These are phyloP conservation scores for Drosophila sp. DNA, from an alignment of 1,140 invertebrate species.

Conservation along the genomic window DNA sequence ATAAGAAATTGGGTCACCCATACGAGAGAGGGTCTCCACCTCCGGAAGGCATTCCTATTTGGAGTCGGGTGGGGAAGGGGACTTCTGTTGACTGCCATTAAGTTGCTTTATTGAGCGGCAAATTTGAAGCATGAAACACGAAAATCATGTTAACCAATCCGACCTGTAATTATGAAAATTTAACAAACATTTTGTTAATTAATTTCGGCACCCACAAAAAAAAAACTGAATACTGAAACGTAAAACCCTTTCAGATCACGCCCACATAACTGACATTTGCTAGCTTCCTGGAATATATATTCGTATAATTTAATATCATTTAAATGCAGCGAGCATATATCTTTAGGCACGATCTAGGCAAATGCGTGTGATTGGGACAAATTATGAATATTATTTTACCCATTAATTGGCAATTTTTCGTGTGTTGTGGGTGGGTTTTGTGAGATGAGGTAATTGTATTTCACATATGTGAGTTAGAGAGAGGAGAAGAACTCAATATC, in stretches of 20 bases:
- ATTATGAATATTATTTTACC: conserved; percentile 44
- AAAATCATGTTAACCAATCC: conserved; percentile 50
- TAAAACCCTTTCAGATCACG: conserved; percentile 50
- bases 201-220: conserved; percentile 57
- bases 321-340: conserved; percentile 52
- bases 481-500: conserved; percentile 17
- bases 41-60: conserved; percentile 40
- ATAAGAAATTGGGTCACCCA: neutral
- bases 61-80: neutral
- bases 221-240: neutral
- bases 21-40: neutral
- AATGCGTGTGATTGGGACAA: conserved; percentile 52
- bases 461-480: conserved; percentile 16
- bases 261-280: conserved; percentile 25
- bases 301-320: conserved; percentile 65
- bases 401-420: conserved; percentile 60
- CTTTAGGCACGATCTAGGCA: conserved; percentile 42
- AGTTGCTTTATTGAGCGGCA: conserved; percentile 74
- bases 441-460: conserved; percentile 66
- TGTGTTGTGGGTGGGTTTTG: conserved; percentile 48
- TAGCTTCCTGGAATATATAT: conserved; percentile 26
- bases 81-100: conserved; percentile 51
- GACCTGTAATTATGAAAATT: conserved; percentile 70
- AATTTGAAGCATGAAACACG: conserved; percentile 45
- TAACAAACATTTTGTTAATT: conserved; percentile 77